These are phyloP conservation scores for Drosophila anomalipes DNA, from an alignment of 2,888 invertebrate genomes.

Conservation along the genomic window DNA sequence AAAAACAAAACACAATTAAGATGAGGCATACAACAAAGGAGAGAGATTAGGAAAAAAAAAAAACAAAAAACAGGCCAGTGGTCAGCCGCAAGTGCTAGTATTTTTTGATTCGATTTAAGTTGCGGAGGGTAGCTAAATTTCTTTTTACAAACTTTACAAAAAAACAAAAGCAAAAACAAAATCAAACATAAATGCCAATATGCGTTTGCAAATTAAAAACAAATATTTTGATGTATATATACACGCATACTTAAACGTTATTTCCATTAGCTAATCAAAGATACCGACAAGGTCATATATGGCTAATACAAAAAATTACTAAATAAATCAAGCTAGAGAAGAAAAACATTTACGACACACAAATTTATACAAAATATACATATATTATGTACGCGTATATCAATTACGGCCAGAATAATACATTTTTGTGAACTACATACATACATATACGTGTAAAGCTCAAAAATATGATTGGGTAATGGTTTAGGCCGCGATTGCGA, in stretches of 20 bases:
- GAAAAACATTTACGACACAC: conserved; percentile 31
- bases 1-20: background rate
- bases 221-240: conserved; percentile 73
- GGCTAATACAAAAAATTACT: background rate
- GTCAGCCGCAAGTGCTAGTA: conserved; percentile 67
- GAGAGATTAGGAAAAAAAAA: background rate
- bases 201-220: conserved; percentile 51
- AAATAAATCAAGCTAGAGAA: background rate
- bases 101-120: conserved; percentile 69
- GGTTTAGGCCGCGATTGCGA: conserved; percentile 6
- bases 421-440: conserved; percentile 21
- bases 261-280: conserved; percentile 63
- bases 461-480: conserved; percentile 32
- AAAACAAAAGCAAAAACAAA: background rate
- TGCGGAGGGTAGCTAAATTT: conserved; percentile 76
- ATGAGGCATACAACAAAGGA: conserved; percentile 6
- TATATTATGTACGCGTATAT: background rate
- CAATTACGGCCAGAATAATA: conserved; percentile 13
- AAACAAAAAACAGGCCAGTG: conserved; percentile 31
- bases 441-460: conserved; percentile 22
- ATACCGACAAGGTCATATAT: conserved; percentile 38
- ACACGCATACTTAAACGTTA: conserved; percentile 57
- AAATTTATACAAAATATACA: conserved; percentile 56
- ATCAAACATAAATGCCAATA: conserved; percentile 40
- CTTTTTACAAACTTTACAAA: conserved; percentile 71